Evolutionary conservation across 2,888 invertebrate genomes (phyloP).

Genomic region (Drosophila setosimentum): DNA sequence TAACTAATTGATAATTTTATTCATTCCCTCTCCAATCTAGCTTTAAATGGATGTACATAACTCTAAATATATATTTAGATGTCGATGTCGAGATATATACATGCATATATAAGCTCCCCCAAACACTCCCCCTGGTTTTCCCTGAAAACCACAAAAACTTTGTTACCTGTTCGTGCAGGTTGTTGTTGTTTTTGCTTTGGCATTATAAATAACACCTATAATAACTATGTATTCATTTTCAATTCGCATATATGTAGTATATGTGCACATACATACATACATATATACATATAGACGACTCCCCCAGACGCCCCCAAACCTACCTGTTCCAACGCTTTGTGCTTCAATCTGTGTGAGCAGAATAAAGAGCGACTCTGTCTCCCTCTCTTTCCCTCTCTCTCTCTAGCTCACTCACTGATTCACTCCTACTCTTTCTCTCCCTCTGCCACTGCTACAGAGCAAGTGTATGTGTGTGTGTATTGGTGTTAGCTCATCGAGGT

Average conservation of each 20-base stretch:
- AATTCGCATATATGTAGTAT: constrained; percentile 59
- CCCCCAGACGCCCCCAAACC: constrained; percentile 5
- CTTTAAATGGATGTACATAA: constrained; percentile 10
- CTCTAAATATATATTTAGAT: constrained; percentile 6
- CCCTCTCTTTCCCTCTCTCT: constrained; percentile 16
- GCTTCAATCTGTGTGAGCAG: constrained; percentile 52
- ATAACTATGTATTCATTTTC: constrained; percentile 77
- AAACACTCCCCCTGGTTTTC: constrained; percentile 7
- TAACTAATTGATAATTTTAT: constrained; percentile 74
- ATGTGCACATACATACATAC: constrained; percentile 5
- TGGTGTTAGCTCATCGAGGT: constrained; percentile 78
- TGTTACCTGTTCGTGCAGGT: constrained; percentile 61
- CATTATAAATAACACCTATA: constrained; percentile 77
- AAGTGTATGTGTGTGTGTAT: constrained; percentile 42
- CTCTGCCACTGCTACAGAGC: constrained; percentile 4
- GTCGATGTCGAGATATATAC: not conserved
- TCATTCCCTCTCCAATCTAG: constrained; percentile 56
- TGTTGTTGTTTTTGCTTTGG: constrained; percentile 32
- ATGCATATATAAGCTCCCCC: constrained; percentile 25
- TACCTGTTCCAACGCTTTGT: constrained; percentile 35
- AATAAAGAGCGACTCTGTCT: constrained; percentile 57
- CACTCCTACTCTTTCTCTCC: constrained; percentile 6
- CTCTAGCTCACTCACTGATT: constrained; percentile 12
- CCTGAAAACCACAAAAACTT: constrained; percentile 18
- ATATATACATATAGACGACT: not conserved